Conservation (phyloP, 2,113 vertebrate species). For the Globicephala melas region DNA sequence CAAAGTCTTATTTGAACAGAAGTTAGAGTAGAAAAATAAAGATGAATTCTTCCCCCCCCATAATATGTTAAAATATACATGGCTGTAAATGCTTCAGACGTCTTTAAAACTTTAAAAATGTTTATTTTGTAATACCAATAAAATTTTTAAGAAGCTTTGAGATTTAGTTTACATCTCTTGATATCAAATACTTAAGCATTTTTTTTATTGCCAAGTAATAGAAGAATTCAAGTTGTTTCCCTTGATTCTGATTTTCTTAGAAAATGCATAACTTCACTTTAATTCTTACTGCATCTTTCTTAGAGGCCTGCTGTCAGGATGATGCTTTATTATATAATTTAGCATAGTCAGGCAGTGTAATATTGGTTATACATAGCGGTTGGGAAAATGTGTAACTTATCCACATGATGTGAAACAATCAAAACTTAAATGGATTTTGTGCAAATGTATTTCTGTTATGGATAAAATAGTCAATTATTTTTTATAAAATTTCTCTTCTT, state of each 20-base stretch:
- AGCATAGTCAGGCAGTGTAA: not conserved
- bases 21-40: not conserved
- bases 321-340: not conserved
- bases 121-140: not conserved
- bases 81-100: not conserved
- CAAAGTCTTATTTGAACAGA: not conserved
- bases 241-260: not conserved
- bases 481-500: not conserved
- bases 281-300: conserved; percentile 15
- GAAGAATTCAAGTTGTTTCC: not conserved
- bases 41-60: not conserved
- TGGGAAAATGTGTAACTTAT: not conserved
- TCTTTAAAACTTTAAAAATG: not conserved
- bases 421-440: not conserved
- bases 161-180: conserved; percentile 14
- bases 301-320: not conserved
- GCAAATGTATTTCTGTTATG: not conserved
- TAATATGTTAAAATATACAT: not conserved
- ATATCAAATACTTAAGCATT: not conserved
- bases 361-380: not conserved
- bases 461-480: not conserved
- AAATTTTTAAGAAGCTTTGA: not conserved
- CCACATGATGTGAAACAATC: not conserved
- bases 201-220: conserved; percentile 23
- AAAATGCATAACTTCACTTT: not conserved